phyloP scores from a whole-genome alignment of 2,888 invertebrate genomes.

The Capitulum mitella region DNA sequence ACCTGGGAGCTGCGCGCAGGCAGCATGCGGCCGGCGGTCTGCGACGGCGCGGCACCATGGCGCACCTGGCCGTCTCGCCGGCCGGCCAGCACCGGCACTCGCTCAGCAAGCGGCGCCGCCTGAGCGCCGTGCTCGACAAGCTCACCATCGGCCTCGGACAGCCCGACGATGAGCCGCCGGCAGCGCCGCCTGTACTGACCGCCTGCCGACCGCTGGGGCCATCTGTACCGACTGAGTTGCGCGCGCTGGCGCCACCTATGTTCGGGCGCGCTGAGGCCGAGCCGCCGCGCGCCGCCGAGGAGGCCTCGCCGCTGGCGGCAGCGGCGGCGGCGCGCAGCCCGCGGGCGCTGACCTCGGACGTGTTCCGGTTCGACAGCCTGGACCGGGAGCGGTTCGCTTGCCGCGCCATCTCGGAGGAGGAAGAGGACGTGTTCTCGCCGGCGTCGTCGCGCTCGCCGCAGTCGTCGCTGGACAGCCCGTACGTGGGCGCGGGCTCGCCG shows the following conservation, averaged over 20 bases:
- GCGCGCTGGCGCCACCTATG: neutral
- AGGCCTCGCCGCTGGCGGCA: neutral
- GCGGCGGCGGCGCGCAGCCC: constrained; percentile 30
- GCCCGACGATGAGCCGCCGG: neutral
- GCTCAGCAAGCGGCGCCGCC: neutral
- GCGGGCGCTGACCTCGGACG: constrained; percentile 42
- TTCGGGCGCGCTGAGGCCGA: constrained; percentile 26
- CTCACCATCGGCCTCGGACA: constrained; percentile 9
- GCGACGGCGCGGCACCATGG: neutral
- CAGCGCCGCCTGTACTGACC: neutral
- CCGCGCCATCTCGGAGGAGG: constrained; percentile 44
- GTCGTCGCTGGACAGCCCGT: constrained; percentile 52
- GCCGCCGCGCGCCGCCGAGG: constrained; percentile 32
- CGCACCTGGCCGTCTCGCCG: neutral
- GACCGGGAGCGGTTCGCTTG: constrained; percentile 42
- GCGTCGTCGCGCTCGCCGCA: constrained; percentile 43
- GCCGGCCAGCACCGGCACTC: constrained; percentile 24
- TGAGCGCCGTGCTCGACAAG: neutral
- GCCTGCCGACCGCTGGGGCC: neutral
- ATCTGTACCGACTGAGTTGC: neutral
- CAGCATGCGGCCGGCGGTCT: neutral
- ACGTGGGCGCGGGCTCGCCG: constrained; percentile 48
- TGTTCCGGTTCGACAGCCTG: constrained; percentile 50
- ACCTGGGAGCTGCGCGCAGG: neutral
- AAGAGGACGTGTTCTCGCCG: constrained; percentile 55